Percentiles rank a stretch among this genome's conserved stretches.
phyloP scores from a whole-genome alignment of 53 echinoderm and acorn worm genomes.

The Actinopyga echinites region DNA sequence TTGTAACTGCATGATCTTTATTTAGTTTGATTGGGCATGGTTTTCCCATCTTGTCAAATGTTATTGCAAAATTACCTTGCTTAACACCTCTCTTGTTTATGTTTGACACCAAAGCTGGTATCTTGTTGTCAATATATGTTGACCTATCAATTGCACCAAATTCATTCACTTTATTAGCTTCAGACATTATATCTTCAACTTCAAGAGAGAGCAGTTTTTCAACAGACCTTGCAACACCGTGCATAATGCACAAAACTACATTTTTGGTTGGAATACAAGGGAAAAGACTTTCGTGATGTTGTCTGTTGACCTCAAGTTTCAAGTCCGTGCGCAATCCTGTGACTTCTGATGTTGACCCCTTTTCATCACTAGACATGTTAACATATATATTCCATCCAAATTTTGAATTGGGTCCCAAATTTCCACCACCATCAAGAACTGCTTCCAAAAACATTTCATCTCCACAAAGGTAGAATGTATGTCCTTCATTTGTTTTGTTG shows the following conservation, averaged over 20 bases:
- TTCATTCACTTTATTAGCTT: constrained; percentile 29
- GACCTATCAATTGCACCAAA: not conserved
- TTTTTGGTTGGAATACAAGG: not conserved
- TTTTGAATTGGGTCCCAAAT: constrained; percentile 52
- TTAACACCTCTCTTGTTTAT: constrained; percentile 18
- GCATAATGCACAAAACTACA: constrained; percentile 1
- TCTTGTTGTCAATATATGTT: not conserved
- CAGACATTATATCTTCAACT: constrained; percentile 41
- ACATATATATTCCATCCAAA: constrained; percentile 77
- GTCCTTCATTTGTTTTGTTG: not conserved
- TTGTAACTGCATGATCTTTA: constrained; percentile 14
- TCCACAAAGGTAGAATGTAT: constrained; percentile 50
- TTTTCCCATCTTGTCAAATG: not conserved
- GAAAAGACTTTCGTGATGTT: not conserved
- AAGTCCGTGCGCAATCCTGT: constrained; percentile 36
- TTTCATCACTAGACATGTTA: constrained; percentile 22
- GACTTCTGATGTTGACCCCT: constrained; percentile 33
- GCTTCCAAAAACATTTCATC: constrained; percentile 72
- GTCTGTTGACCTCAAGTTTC: constrained; percentile 4
- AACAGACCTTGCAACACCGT: constrained; percentile 40
- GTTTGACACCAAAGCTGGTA: not conserved
- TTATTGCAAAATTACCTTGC: constrained; percentile 12
- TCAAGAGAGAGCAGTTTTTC: constrained; percentile 62
- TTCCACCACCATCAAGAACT: constrained; percentile 60
- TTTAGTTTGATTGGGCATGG: constrained; percentile 11